phyloP scores from a whole-genome alignment of 2,797 vertebrate genomes.

The Podarcis siculus region DNA sequence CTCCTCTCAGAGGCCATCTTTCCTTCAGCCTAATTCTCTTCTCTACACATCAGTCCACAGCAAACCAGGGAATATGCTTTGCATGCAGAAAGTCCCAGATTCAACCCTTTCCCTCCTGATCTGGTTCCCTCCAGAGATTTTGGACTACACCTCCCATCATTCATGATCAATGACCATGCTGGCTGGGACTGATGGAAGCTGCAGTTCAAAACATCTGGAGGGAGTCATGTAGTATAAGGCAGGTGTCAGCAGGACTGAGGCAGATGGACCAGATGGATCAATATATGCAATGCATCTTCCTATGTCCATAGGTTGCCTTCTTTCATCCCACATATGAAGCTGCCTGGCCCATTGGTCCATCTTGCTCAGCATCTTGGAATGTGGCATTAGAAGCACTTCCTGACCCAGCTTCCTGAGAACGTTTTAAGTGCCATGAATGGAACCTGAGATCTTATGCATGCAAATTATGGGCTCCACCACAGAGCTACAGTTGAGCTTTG shows the following conservation, averaged over 20 bases:
- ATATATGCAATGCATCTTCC: too few relatives aligned
- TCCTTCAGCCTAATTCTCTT: background rate
- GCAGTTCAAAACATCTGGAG: too few relatives aligned
- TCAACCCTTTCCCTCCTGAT: too few relatives aligned
- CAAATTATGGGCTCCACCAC: background rate
- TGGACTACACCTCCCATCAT: too few relatives aligned
- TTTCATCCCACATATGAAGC: background rate
- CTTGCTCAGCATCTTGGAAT: background rate
- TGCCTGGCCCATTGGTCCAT: background rate
- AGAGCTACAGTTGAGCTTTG: background rate
- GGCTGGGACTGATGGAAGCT: too few relatives aligned
- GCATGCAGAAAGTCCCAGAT: too few relatives aligned
- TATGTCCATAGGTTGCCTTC: background rate
- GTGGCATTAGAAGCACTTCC: background rate
- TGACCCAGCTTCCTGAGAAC: background rate
- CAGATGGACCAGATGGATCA: too few relatives aligned
- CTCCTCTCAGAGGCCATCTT: background rate
- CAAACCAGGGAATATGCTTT: too few relatives aligned
- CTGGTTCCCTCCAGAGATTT: too few relatives aligned
- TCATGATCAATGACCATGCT: too few relatives aligned
- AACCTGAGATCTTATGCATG: background rate
- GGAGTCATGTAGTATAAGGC: too few relatives aligned
- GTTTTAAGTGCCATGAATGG: background rate
- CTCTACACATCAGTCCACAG: background rate
- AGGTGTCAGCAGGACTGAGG: too few relatives aligned